Percentiles rank a stretch among this genome's conserved stretches.
phyloP scores from a whole-genome alignment of 2,113 vertebrate genomes.

The Chloroceryle aenea region DNA sequence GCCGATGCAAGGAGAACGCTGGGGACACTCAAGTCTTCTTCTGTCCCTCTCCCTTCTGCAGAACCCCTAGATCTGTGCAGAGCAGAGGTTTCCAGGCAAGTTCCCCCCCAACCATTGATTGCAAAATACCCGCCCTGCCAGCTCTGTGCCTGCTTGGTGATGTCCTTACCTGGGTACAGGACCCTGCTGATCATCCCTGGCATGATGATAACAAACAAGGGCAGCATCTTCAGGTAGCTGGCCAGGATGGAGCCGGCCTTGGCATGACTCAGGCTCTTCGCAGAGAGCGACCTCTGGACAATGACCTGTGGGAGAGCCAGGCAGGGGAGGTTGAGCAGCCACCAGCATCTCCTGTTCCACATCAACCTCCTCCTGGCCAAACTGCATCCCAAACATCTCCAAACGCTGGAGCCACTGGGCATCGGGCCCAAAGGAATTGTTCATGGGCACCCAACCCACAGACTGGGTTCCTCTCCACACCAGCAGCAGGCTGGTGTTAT shows the following conservation, averaged over 20 bases:
- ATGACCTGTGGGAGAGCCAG: constrained; percentile 81
- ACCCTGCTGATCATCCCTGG: constrained; percentile 94
- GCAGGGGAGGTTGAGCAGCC: neutral
- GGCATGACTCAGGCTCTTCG: constrained; percentile 88
- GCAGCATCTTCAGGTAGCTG: constrained; percentile 91
- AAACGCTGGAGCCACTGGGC: fast-evolving
- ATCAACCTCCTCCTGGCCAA: neutral
- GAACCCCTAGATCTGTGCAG: neutral
- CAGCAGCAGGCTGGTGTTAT: neutral
- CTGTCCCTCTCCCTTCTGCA: neutral
- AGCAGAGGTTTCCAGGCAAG: neutral
- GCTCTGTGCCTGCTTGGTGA: fast-evolving
- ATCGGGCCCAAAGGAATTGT: fast-evolving
- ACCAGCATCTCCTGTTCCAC: neutral
- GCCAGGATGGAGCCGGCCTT: constrained; percentile 91
- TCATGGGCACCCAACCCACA: neutral
- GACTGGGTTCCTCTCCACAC: neutral
- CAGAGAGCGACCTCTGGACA: constrained; percentile 88
- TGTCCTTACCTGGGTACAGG: constrained; percentile 87
- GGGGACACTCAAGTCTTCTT: neutral
- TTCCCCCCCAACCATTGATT: too few species aligned
- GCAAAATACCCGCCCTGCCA: neutral
- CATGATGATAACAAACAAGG: constrained; percentile 89
- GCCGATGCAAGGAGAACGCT: neutral
- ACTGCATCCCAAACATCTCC: neutral